phyloP scores from a whole-genome alignment of 2,888 invertebrate genomes.

The Ophonus ardosiacus region DNA sequence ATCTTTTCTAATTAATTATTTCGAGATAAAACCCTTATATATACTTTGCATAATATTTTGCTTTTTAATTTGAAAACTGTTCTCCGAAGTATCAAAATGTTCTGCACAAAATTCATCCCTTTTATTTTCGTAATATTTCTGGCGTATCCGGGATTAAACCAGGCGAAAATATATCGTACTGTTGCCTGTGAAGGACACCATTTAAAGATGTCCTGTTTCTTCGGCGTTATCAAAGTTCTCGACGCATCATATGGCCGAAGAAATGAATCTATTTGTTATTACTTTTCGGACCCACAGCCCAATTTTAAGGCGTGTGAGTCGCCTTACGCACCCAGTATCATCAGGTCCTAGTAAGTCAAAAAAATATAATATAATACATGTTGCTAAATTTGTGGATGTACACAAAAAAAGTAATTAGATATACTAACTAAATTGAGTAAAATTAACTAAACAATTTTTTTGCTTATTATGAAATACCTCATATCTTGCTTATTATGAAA shows the following conservation, averaged over 20 bases:
- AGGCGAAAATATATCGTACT: neutral
- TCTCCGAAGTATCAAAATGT: neutral
- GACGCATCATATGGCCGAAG: constrained; percentile 21
- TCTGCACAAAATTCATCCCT: neutral
- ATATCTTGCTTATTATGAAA: no score
- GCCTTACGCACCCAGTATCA: neutral
- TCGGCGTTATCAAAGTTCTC: neutral
- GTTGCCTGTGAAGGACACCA: constrained; percentile 11
- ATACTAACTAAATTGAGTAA: no score
- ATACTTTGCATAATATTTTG: neutral
- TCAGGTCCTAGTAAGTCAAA: neutral
- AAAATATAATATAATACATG: neutral
- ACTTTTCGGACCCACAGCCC: neutral
- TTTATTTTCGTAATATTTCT: neutral
- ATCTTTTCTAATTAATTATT: neutral
- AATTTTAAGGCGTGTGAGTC: neutral
- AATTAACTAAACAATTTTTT: no score
- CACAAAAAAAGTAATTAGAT: no score
- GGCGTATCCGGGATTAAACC: neutral
- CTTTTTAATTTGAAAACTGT: neutral
- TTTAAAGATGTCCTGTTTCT: neutral
- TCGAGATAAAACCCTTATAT: neutral
- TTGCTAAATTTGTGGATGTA: no score
- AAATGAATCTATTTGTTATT: constrained; percentile 3
- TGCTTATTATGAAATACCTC: no score